phyloP scores from a whole-genome alignment of 2,113 vertebrate genomes.

The Psittacara wagleri region DNA sequence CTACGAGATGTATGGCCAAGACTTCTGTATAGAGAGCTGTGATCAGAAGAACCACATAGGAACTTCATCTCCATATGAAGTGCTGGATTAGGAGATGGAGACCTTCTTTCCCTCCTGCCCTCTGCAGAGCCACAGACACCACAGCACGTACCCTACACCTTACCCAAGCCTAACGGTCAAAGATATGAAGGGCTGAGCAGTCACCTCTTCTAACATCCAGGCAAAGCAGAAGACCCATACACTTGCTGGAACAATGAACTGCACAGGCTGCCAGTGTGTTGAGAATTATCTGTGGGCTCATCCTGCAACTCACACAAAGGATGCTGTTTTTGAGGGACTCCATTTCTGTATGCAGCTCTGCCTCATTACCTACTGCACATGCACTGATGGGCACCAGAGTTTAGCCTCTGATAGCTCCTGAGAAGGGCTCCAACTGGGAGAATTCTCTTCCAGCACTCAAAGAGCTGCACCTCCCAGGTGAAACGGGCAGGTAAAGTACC shows the following conservation, averaged over 20 bases:
- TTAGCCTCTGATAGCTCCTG: background rate
- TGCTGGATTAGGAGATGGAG: background rate
- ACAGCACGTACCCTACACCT: background rate
- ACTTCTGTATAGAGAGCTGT: background rate
- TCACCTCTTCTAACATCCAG: background rate
- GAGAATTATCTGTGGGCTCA: background rate
- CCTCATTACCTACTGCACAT: background rate
- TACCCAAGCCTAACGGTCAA: background rate
- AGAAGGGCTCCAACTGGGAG: background rate
- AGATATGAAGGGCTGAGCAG: background rate
- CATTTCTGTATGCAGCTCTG: background rate
- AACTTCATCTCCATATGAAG: background rate
- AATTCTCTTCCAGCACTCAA: background rate
- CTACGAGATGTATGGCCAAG: accelerated
- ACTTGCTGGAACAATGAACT: background rate
- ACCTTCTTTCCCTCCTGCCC: background rate
- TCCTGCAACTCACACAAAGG: background rate
- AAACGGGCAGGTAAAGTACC: background rate
- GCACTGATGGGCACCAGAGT: background rate
- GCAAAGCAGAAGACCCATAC: background rate
- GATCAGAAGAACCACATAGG: background rate
- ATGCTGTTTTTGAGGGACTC: background rate
- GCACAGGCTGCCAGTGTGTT: background rate
- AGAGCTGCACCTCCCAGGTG: background rate
- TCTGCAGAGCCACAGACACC: background rate